These are phyloP conservation scores for Drosophila santomea DNA, from an alignment of 1,140 invertebrate species.

Conservation along the genomic window DNA sequence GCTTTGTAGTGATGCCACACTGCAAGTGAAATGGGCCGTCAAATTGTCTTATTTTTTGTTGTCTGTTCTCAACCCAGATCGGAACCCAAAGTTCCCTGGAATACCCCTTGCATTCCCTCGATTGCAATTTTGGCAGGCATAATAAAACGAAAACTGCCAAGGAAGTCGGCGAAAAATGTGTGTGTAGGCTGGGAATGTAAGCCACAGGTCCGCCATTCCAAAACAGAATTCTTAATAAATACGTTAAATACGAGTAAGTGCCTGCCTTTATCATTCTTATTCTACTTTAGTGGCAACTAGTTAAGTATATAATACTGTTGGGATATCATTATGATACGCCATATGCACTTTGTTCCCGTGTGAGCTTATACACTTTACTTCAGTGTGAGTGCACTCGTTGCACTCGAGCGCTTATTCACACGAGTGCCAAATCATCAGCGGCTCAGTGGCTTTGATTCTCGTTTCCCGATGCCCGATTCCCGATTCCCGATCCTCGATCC, in stretches of 20 bases:
- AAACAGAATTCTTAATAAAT: background rate
- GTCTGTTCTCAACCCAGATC: background rate
- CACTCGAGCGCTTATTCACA: slow-evolving; percentile 52
- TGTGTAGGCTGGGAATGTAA: background rate
- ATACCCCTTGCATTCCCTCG: background rate
- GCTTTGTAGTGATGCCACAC: slow-evolving; percentile 79
- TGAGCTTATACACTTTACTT: background rate
- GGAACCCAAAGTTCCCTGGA: slow-evolving; percentile 1
- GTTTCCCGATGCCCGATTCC: slow-evolving; percentile 27
- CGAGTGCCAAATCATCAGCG: slow-evolving; percentile 69
- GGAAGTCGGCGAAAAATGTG: no score
- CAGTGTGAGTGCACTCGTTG: slow-evolving; percentile 5
- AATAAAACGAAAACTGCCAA: slow-evolving; percentile 44
- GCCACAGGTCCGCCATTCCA: no score
- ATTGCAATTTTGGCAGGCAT: slow-evolving; percentile 36
- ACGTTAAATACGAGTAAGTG: no score
- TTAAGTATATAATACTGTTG: no score
- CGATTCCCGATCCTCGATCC: slow-evolving; percentile 33
- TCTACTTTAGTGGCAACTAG: background rate
- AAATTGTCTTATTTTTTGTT: slow-evolving; percentile 44
- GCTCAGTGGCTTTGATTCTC: slow-evolving; percentile 33
- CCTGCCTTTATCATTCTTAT: no score
- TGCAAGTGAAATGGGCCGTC: slow-evolving; percentile 70
- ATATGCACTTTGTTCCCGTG: background rate
- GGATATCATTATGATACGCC: background rate